phyloP scores from a whole-genome alignment of 2,888 invertebrate species.

The Bellardia pandia region DNA sequence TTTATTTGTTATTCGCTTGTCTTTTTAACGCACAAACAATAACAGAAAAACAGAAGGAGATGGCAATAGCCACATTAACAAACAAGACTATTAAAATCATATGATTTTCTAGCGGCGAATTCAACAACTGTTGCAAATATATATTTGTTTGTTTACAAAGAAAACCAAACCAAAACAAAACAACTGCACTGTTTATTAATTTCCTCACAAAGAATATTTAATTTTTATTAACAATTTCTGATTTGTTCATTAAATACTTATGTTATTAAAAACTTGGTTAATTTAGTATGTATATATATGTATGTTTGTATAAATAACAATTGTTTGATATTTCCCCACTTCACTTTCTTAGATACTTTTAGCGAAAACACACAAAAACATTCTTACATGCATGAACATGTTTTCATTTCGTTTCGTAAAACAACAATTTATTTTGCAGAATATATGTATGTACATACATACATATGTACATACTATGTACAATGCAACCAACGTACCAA shows the following conservation, averaged over 20 bases:
- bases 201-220: neutral
- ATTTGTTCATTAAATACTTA: neutral
- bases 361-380: neutral
- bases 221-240: neutral
- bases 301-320: too few species aligned
- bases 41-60: constrained; percentile 44
- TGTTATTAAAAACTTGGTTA: too few species aligned
- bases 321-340: neutral
- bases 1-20: neutral
- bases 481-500: neutral
- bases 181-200: neutral
- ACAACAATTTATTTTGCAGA: constrained; percentile 52
- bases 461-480: neutral
- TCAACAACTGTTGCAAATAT: constrained; percentile 61
- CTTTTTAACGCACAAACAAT: neutral
- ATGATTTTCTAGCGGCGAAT: constrained; percentile 55
- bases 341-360: neutral
- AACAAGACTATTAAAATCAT: constrained; percentile 23
- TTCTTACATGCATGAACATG: constrained; percentile 40
- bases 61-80: neutral
- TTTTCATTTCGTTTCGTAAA: constrained; percentile 44
- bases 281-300: too few species aligned
- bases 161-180: constrained; percentile 38
- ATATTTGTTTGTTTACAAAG: constrained; percentile 42
- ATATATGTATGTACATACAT: neutral